Evolutionary conservation across 2,888 invertebrate species (phyloP).

Genomic region (Aradus depressus): DNA sequence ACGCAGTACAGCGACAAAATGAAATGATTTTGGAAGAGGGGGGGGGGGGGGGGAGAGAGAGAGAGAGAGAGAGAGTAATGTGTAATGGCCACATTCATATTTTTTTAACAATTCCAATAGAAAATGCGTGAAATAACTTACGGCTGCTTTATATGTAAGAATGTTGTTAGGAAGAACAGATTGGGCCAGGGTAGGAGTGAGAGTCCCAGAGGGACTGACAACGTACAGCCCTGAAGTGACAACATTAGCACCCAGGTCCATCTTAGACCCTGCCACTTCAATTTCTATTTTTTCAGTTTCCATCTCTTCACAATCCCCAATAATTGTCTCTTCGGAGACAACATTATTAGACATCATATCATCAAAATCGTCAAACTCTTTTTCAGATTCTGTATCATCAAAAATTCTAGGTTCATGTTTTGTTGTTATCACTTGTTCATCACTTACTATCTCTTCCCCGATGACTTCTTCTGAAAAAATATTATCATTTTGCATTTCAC

Average conservation of each 20-base stretch:
- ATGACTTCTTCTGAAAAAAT: slow-evolving; percentile 25
- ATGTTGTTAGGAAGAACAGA: slow-evolving; percentile 2
- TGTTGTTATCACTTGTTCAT: slow-evolving; percentile 22
- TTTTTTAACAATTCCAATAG: too few species aligned
- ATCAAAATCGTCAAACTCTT: slow-evolving; percentile 18
- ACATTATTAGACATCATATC: slow-evolving; percentile 23
- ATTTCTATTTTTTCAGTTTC: slow-evolving; percentile 1
- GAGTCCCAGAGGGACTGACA: slow-evolving; percentile 13
- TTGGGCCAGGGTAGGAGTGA: slow-evolving; percentile 7
- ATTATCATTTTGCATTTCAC: slow-evolving; percentile 9
- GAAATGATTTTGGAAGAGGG: too few species aligned
- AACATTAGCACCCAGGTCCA: slow-evolving; percentile 14
- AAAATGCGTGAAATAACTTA: too few species aligned
- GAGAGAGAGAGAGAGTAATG: too few species aligned
- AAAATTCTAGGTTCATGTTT: slow-evolving; percentile 13
- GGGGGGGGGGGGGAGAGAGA: too few species aligned
- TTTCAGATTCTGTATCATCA: slow-evolving; percentile 18
- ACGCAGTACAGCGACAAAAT: too few species aligned
- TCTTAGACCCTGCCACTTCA: neutral
- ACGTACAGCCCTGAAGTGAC: slow-evolving; percentile 20
- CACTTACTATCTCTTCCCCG: slow-evolving; percentile 23
- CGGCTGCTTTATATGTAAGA: too few species aligned
- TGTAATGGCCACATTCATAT: too few species aligned
- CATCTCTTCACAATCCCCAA: slow-evolving; percentile 23
- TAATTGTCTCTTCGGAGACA: slow-evolving; percentile 25